These are phyloP conservation scores for Nephila pilipes DNA, from an alignment of 1,140 invertebrate species.

Conservation along the genomic window DNA sequence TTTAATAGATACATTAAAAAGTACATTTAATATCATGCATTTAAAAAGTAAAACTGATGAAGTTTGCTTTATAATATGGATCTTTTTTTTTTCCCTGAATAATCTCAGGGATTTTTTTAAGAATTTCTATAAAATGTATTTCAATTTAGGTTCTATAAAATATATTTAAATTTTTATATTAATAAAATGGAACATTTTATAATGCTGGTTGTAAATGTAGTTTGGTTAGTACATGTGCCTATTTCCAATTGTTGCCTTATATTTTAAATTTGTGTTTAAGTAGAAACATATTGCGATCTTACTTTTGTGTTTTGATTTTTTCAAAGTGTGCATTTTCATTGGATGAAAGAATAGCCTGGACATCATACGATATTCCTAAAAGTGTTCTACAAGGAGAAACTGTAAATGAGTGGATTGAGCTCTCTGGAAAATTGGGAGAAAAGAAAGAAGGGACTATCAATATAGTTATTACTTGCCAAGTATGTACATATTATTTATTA, in stretches of 20 bases:
- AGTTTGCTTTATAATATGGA: no score
- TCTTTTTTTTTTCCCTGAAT: background rate
- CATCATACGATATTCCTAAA: slow-evolving; percentile 89
- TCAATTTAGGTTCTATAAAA: background rate
- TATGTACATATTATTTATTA: background rate
- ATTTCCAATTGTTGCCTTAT: no score
- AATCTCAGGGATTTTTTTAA: background rate
- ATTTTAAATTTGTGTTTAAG: no score
- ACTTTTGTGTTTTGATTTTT: background rate
- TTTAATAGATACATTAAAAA: no score
- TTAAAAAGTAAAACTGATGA: background rate
- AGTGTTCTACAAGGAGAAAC: slow-evolving; percentile 92
- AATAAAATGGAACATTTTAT: background rate
- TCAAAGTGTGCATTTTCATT: slow-evolving; percentile 92
- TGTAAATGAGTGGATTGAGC: slow-evolving; percentile 95
- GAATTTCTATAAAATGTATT: background rate
- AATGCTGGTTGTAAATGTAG: no score
- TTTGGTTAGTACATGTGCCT: no score
- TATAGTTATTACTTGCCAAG: slow-evolving; percentile 83
- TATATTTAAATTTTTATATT: background rate
- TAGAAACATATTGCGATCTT: background rate
- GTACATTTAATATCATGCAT: background rate
- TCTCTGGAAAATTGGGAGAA: slow-evolving; percentile 96
- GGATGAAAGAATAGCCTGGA: slow-evolving; percentile 97
- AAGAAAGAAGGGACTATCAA: slow-evolving; percentile 92